Evolutionary conservation across 2,888 invertebrate genomes (phyloP).

Genomic region (Steinernema carpocapsae): DNA sequence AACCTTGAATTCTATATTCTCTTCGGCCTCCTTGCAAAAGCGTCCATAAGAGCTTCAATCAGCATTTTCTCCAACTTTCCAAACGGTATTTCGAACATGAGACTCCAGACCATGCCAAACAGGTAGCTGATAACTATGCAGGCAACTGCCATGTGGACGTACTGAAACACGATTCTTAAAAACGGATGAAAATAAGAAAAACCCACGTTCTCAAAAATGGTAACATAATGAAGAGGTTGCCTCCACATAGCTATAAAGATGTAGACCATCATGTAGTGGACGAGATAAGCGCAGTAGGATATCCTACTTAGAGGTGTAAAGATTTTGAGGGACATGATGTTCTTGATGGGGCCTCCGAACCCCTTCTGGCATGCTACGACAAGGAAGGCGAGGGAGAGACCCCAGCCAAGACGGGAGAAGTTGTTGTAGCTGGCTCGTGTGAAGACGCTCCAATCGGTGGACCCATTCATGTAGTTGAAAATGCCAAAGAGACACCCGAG

Average conservation of each 20-base stretch:
- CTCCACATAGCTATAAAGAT: slow-evolving; percentile 44
- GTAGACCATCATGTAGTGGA: slow-evolving; percentile 49
- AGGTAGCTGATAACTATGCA: slow-evolving; percentile 41
- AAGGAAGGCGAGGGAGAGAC: slow-evolving; percentile 70
- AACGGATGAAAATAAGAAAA: too few relatives aligned
- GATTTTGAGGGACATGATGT: slow-evolving; percentile 80
- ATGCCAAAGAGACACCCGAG: slow-evolving; percentile 47
- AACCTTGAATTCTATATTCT: neutral
- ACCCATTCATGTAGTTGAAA: slow-evolving; percentile 42
- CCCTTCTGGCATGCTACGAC: slow-evolving; percentile 70
- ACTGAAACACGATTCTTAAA: too few relatives aligned
- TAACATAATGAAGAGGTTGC: slow-evolving; percentile 41
- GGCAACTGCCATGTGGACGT: slow-evolving; percentile 42
- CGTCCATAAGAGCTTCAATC: slow-evolving; percentile 40
- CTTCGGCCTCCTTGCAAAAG: too few relatives aligned
- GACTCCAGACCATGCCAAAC: slow-evolving; percentile 48
- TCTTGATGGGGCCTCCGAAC: slow-evolving; percentile 75
- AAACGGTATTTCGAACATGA: slow-evolving; percentile 47
- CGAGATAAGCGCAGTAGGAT: slow-evolving; percentile 88
- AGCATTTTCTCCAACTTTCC: slow-evolving; percentile 46
- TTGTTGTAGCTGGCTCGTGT: slow-evolving; percentile 43
- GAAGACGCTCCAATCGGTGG: slow-evolving; percentile 33
- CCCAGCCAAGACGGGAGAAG: slow-evolving; percentile 69
- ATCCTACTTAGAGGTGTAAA: slow-evolving; percentile 86
- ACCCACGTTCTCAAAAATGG: slow-evolving; percentile 45